Evolutionary conservation across 2,113 vertebrate species (phyloP).

Genomic region (Dasyprocta punctata): DNA sequence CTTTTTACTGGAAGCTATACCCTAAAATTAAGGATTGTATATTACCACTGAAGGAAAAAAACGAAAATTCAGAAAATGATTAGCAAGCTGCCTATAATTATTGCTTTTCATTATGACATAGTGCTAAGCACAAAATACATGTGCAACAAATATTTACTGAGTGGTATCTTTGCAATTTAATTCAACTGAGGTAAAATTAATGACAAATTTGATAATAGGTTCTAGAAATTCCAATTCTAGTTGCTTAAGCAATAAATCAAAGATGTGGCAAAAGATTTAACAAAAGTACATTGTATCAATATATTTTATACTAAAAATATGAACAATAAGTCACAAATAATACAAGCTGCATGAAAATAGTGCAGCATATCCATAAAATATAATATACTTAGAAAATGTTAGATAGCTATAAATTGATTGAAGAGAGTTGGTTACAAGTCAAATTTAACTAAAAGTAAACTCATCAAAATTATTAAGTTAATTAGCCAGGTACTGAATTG

Average conservation of each 20-base stretch:
- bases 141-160: neutral
- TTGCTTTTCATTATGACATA: neutral
- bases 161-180: neutral
- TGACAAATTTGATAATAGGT: constrained; percentile 15
- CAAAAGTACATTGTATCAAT: neutral
- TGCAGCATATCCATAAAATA: neutral
- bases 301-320: neutral
- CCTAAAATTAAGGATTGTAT: neutral
- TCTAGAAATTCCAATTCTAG: neutral
- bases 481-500: neutral
- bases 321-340: neutral
- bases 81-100: neutral
- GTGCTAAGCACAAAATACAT: neutral
- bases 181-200: neutral
- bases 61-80: neutral
- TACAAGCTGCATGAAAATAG: neutral
- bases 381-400: neutral
- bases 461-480: constrained; percentile 10
- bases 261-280: constrained; percentile 6
- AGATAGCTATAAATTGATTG: neutral
- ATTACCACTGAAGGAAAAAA: neutral
- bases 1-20: neutral
- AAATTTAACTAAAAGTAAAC: neutral
- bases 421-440: neutral
- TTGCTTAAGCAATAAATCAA: neutral